Evolutionary conservation across 2,888 invertebrate genomes (phyloP).

Genomic region (Pollenia griseotomentosa): DNA sequence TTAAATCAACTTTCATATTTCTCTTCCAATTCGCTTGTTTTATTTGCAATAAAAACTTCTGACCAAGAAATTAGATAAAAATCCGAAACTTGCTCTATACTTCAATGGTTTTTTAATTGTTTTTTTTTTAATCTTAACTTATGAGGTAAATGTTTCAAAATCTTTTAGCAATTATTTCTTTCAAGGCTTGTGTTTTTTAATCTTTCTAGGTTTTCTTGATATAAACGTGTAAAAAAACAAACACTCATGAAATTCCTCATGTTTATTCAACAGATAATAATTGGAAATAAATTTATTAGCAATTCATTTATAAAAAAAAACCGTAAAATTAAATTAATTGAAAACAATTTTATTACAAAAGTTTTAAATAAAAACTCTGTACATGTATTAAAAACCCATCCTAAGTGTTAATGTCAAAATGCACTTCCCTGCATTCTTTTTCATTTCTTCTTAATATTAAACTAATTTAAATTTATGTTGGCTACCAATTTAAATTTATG

Average conservation of each 20-base stretch:
- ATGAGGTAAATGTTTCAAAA: no score
- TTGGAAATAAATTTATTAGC: slow-evolving; percentile 43
- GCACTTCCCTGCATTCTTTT: no score
- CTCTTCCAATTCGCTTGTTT: no score
- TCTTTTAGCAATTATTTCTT: slow-evolving; percentile 8
- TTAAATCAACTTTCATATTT: no score
- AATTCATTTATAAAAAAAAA: slow-evolving; percentile 29
- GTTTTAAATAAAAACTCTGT: slow-evolving; percentile 29
- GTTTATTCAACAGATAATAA: slow-evolving; percentile 50
- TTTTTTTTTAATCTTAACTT: background rate
- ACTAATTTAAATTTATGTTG: no score
- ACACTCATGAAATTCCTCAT: slow-evolving; percentile 29
- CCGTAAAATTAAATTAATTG: slow-evolving; percentile 42
- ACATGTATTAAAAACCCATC: slow-evolving; percentile 42
- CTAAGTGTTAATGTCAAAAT: no score
- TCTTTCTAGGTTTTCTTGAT: background rate
- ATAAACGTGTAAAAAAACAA: no score
- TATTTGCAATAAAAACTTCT: no score
- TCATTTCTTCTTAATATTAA: no score
- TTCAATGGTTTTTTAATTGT: background rate
- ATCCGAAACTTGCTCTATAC: no score
- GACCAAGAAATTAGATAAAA: no score
- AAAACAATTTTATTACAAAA: slow-evolving; percentile 49
- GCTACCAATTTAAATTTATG: no score
- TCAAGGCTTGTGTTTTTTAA: slow-evolving; percentile 39